Conservation (phyloP, 1,140 invertebrate genomes). For the Eurytemora carolleeae region DNA sequence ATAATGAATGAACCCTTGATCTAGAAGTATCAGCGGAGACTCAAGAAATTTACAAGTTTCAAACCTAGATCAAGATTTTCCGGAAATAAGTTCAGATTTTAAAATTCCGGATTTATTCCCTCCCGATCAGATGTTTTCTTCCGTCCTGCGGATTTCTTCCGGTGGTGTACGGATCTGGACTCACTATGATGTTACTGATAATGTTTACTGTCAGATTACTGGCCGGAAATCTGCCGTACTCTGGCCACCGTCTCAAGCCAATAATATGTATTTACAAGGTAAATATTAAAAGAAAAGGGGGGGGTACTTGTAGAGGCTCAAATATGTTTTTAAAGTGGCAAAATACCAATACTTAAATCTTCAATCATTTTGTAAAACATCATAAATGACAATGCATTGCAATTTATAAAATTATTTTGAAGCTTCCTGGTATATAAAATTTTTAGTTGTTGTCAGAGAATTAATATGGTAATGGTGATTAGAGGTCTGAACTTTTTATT, state of each 20-base stretch:
- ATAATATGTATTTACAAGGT: conserved; percentile 33
- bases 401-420: no score
- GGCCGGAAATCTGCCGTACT: conserved; percentile 34
- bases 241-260: conserved; percentile 32
- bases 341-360: no score
- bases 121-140: conserved; percentile 32
- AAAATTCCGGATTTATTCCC: conserved; percentile 24
- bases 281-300: no score
- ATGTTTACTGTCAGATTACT: conserved; percentile 34
- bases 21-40: background rate
- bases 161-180: conserved; percentile 35
- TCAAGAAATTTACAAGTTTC: background rate
- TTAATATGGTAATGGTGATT: no score
- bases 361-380: no score
- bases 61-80: background rate
- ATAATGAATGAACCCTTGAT: no score
- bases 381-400: no score
- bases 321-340: no score
- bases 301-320: no score
- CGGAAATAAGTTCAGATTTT: background rate
- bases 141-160: conserved; percentile 35
- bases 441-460: no score
- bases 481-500: no score
- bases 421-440: no score
- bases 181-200: conserved; percentile 43